phyloP scores from a whole-genome alignment of 2,113 vertebrate species.

The Paradoxurus hermaphroditus region DNA sequence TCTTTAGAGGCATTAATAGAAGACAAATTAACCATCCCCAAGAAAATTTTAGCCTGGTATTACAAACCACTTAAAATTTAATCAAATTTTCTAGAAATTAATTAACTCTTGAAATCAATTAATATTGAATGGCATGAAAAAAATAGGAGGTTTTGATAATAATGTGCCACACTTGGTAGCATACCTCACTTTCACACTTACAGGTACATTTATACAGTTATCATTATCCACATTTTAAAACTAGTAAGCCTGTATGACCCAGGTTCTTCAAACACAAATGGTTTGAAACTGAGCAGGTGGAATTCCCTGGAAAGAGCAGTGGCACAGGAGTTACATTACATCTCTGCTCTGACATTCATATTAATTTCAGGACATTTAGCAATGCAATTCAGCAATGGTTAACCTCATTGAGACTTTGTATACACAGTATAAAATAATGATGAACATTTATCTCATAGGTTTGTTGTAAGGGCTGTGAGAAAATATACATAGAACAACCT shows the following conservation, averaged over 20 bases:
- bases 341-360: neutral
- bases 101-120: slow-evolving; percentile 43
- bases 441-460: neutral
- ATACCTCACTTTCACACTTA: neutral
- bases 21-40: neutral
- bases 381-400: neutral
- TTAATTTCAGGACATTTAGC: neutral
- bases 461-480: neutral
- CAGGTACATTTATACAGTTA: neutral
- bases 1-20: neutral
- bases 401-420: neutral
- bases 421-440: neutral
- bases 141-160: neutral
- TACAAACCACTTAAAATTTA: neutral
- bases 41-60: neutral
- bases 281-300: neutral
- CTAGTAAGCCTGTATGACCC: neutral
- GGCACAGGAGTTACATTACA: neutral
- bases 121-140: neutral
- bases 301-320: neutral
- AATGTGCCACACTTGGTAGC: neutral
- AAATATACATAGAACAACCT: neutral
- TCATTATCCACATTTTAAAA: neutral
- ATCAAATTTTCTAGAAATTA: slow-evolving; percentile 26
- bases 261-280: neutral